These are phyloP conservation scores for Cercopithecus neglectus DNA, from an alignment of 2,797 vertebrate genomes.

Conservation along the genomic window DNA sequence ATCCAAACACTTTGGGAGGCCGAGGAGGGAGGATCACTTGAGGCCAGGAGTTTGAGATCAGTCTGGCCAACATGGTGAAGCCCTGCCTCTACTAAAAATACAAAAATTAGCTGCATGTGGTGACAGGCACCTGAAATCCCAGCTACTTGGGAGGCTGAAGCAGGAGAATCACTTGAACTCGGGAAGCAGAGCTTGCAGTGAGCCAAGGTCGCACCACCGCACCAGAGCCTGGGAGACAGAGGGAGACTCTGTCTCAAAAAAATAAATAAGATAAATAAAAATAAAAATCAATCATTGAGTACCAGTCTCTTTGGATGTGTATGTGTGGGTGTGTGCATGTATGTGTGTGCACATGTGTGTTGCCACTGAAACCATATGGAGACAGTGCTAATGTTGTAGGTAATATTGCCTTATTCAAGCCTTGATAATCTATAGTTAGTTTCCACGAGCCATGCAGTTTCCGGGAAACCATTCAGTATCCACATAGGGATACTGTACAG, in stretches of 20 bases:
- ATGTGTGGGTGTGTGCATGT: no score
- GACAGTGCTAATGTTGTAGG: background rate
- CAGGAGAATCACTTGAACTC: background rate
- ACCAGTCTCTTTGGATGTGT: background rate
- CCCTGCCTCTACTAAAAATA: background rate
- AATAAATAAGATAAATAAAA: background rate
- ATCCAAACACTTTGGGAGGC: no score
- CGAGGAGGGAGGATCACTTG: fast-evolving
- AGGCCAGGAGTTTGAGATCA: background rate
- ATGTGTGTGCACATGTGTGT: background rate
- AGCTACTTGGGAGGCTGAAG: background rate
- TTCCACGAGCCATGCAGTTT: background rate
- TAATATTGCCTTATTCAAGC: background rate
- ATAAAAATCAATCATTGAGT: background rate
- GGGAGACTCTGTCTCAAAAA: background rate
- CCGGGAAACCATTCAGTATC: background rate
- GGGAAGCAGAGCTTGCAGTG: background rate
- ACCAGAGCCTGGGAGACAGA: background rate
- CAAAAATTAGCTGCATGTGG: background rate
- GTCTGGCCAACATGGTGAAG: background rate
- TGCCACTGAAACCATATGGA: background rate
- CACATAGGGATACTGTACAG: background rate
- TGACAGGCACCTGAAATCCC: background rate
- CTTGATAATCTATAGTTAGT: background rate
- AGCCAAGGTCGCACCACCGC: background rate